These are phyloP conservation scores for Callopanchax toddi DNA, from an alignment of 2,113 vertebrate species.

Conservation along the genomic window DNA sequence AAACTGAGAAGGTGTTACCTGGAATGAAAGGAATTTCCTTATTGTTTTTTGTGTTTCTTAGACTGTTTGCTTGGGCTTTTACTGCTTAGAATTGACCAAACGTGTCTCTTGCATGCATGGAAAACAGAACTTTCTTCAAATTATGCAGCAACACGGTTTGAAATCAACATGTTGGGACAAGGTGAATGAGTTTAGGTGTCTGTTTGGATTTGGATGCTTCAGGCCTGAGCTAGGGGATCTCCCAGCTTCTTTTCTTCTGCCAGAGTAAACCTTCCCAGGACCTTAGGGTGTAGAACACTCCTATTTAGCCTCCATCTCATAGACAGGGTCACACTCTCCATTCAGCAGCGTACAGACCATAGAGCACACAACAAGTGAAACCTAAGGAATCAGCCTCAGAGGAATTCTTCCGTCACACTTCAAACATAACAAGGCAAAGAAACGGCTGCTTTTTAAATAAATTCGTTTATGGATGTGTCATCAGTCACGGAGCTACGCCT, in stretches of 20 bases:
- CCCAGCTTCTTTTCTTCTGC: constrained; percentile 57
- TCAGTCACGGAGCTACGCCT: constrained; percentile 52
- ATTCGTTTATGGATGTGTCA: constrained; percentile 54
- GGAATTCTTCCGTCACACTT: constrained; percentile 62
- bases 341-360: constrained; percentile 54
- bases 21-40: constrained; percentile 35
- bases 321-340: constrained; percentile 48
- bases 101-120: constrained; percentile 28
- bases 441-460: constrained; percentile 9
- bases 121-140: constrained; percentile 43
- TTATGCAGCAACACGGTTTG: constrained; percentile 38
- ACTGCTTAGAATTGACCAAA: constrained; percentile 21
- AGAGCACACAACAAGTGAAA: constrained; percentile 40
- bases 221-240: constrained; percentile 44
- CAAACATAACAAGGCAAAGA: constrained; percentile 29
- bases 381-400: constrained; percentile 45
- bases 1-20: constrained; percentile 44
- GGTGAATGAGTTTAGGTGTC: constrained; percentile 49
- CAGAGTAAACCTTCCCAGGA: constrained; percentile 59
- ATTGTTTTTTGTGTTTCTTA: constrained; percentile 29
- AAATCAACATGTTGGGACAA: constrained; percentile 55
- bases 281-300: constrained; percentile 21
- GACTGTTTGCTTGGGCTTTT: constrained; percentile 16
- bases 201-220: constrained; percentile 60
- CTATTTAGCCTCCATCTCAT: constrained; percentile 16